These are phyloP conservation scores for Apteryx owenii DNA, from an alignment of 2,113 vertebrate genomes.

Conservation along the genomic window DNA sequence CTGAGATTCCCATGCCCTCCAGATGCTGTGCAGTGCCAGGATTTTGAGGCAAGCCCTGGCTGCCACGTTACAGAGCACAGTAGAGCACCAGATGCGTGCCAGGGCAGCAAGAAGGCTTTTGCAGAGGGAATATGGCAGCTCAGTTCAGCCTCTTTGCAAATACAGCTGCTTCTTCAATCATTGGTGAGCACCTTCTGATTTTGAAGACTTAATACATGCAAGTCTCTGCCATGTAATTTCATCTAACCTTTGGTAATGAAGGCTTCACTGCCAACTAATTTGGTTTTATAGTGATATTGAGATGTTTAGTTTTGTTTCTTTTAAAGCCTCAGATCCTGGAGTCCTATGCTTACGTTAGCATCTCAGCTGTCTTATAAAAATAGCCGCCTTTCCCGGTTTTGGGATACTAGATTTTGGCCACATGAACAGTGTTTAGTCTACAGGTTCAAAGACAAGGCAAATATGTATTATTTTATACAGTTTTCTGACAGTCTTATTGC, in stretches of 20 bases:
- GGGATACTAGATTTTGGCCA: neutral
- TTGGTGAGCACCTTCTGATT: neutral
- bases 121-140: rapidly evolving
- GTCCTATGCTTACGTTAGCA: neutral
- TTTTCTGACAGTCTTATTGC: neutral
- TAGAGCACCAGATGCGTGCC: neutral
- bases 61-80: rapidly evolving
- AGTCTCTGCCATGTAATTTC: neutral
- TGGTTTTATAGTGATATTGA: neutral
- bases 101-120: too few relatives aligned
- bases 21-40: neutral
- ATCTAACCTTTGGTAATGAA: neutral
- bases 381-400: rapidly evolving
- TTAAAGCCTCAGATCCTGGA: neutral
- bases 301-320: neutral
- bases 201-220: neutral
- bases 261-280: neutral
- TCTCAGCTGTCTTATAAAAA: neutral
- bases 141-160: neutral
- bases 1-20: too few relatives aligned
- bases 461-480: neutral
- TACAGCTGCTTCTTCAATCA: neutral
- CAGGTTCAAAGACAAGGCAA: neutral
- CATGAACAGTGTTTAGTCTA: neutral
- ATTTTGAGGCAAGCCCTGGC: neutral